A percentile compares a stretch with the other conserved stretches of the same genome.
phyloP scores from a whole-genome alignment of 2,888 invertebrate species.

The Dasysyrphus albostriatus region DNA sequence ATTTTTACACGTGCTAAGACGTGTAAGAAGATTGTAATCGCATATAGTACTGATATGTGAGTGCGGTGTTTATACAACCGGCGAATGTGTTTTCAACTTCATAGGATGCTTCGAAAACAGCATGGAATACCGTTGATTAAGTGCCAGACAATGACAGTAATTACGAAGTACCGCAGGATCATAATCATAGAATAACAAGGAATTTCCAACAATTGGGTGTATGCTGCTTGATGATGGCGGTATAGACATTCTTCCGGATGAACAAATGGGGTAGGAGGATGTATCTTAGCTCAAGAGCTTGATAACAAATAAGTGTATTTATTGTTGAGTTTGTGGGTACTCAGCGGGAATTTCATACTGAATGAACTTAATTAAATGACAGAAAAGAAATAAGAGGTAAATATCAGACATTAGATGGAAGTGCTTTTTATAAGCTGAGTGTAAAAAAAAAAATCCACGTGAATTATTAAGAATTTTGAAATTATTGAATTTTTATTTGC shows the following conservation, averaged over 20 bases:
- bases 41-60: constrained; percentile 22
- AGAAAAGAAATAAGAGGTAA: not conserved
- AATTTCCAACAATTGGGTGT: constrained; percentile 14
- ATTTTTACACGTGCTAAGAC: constrained; percentile 71
- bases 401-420: not conserved
- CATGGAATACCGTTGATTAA: constrained; percentile 63
- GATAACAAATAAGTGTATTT: constrained; percentile 24
- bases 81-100: constrained; percentile 33
- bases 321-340: constrained; percentile 27
- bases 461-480: not conserved
- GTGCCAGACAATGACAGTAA: constrained; percentile 49
- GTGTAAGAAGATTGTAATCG: constrained; percentile 53
- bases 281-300: not conserved
- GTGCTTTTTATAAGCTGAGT: not conserved
- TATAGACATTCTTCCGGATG: constrained; percentile 17
- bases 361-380: constrained; percentile 32
- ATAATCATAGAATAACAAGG: constrained; percentile 46
- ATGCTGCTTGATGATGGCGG: not conserved
- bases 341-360: constrained; percentile 20
- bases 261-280: not conserved
- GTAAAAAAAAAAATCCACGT: not conserved
- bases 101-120: constrained; percentile 19
- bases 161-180: constrained; percentile 43
- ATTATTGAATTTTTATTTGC: not conserved
- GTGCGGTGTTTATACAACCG: not conserved